These are phyloP conservation scores for Drosophila sturtevanti DNA, from an alignment of 1,140 invertebrate species.

Conservation along the genomic window DNA sequence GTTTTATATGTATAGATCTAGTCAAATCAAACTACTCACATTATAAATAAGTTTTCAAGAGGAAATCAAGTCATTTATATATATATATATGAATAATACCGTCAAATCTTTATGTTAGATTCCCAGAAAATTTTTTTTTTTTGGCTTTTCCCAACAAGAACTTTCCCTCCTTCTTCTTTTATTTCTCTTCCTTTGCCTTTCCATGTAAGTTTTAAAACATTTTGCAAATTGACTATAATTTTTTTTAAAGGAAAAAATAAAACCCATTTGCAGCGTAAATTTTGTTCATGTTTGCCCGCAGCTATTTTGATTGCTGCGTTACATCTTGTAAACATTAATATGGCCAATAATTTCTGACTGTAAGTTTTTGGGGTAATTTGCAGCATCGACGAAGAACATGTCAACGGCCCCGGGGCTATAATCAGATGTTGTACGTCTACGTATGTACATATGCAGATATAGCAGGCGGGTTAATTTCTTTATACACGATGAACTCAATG, in stretches of 20 bases:
- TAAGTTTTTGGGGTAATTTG: constrained; percentile 36
- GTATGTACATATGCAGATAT: background rate
- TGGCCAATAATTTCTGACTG: constrained; percentile 65
- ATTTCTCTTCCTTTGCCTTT: background rate
- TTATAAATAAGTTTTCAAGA: too few species aligned
- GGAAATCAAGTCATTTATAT: too few species aligned
- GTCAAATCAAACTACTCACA: too few species aligned
- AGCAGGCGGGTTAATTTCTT: constrained; percentile 61
- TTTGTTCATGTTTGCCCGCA: constrained; percentile 63
- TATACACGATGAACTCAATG: constrained; percentile 39
- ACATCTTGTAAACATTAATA: constrained; percentile 81
- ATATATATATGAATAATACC: too few species aligned
- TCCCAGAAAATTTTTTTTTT: too few species aligned
- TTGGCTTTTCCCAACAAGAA: background rate
- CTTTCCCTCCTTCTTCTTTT: constrained; percentile 25
- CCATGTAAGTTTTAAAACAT: background rate
- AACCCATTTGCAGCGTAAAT: constrained; percentile 29
- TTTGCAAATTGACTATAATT: constrained; percentile 34
- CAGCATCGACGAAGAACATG: constrained; percentile 56
- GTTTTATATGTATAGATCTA: too few species aligned
- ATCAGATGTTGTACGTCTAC: constrained; percentile 42
- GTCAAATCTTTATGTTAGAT: too few species aligned
- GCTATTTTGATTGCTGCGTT: constrained; percentile 66
- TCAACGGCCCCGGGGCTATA: constrained; percentile 64
- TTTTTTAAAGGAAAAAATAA: background rate